Percentiles rank a stretch among this genome's conserved stretches.
phyloP scores from a whole-genome alignment of 2,113 vertebrate species.

The Lagopus leucura region DNA sequence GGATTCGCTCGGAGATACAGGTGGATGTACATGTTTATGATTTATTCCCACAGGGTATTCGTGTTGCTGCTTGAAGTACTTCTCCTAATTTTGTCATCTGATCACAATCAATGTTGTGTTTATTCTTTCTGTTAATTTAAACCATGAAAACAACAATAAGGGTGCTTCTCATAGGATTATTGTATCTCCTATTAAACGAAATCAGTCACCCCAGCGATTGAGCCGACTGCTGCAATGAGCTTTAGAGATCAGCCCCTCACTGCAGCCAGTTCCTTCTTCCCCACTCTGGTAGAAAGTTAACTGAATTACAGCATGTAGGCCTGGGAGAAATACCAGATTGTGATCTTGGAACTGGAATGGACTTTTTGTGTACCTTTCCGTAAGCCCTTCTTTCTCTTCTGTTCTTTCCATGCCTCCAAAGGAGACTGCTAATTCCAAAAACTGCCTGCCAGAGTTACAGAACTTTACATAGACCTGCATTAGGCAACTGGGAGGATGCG shows the following conservation, averaged over 20 bases:
- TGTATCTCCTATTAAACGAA: not conserved
- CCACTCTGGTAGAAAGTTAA: not conserved
- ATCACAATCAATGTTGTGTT: conserved; percentile 43
- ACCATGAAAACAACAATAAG: not conserved
- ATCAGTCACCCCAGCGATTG: not conserved
- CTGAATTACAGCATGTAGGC: not conserved
- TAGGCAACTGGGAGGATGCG: not conserved
- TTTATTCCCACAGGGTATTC: conserved; percentile 56
- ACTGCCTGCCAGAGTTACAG: not conserved
- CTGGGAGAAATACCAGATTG: not conserved
- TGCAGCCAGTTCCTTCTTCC: not conserved
- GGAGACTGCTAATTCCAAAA: not conserved
- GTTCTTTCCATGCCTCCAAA: not conserved
- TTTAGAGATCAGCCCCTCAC: not conserved
- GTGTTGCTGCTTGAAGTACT: conserved; percentile 34
- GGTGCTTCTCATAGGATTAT: not conserved
- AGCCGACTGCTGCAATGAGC: not conserved
- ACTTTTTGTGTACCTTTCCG: not conserved
- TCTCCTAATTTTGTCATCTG: conserved; percentile 23
- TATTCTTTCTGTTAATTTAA: conserved; percentile 2
- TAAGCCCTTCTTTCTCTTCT: not conserved
- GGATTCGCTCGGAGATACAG: not conserved
- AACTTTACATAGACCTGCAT: not conserved
- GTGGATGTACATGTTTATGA: conserved; percentile 19
- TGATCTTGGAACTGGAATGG: not conserved